These are phyloP conservation scores for Psettodes erumei DNA, from an alignment of 2,113 vertebrate genomes.

Conservation along the genomic window DNA sequence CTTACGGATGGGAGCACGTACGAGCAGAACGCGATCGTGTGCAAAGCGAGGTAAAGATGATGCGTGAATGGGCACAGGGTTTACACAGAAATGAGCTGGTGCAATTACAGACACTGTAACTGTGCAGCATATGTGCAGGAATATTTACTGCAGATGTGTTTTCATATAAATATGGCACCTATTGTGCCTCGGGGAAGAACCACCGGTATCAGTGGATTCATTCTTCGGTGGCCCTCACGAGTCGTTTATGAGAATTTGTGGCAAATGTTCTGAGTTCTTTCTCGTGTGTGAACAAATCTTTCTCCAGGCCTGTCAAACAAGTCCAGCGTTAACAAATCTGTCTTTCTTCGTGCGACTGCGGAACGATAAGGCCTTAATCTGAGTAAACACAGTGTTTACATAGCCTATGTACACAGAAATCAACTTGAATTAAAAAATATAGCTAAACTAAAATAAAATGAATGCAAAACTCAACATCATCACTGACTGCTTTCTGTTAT, in stretches of 20 bases:
- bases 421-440: not conserved
- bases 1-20: not conserved
- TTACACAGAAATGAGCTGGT: constrained; percentile 2
- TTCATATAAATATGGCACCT: not conserved
- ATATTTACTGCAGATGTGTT: not conserved
- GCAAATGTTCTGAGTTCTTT: not conserved
- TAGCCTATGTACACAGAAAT: not conserved
- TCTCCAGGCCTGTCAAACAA: not conserved
- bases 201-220: accelerated
- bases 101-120: not conserved
- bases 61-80: not conserved
- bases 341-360: not conserved
- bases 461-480: not conserved
- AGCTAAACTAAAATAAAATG: not conserved
- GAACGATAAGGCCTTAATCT: not conserved
- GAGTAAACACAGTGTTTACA: not conserved
- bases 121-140: not conserved
- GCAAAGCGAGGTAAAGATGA: not conserved
- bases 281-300: not conserved
- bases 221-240: no score
- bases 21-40: not conserved
- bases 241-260: no score
- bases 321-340: not conserved
- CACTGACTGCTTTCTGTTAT: not conserved
- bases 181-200: not conserved